Base-by-base conservation (phyloP, 2,888 invertebrate genomes). In the Molanna angustata region DNA sequence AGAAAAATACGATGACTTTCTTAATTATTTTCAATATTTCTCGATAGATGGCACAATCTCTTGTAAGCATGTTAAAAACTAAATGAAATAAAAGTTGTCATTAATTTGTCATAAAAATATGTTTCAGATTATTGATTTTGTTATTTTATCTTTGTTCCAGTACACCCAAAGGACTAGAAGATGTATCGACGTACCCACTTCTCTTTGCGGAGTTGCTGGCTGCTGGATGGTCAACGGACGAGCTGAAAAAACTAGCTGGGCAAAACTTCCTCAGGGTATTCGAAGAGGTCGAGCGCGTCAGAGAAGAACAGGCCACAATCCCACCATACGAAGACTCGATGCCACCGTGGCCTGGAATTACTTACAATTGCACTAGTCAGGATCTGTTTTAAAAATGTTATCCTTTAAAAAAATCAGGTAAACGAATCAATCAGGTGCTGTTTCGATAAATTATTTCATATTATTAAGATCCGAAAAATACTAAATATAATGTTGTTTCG, bases 151-250 rank as follows among this genome's bases (percentile, higher is more conserved):
- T 46, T 55, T 54, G 62, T 65, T 66, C n/a, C 65, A 86, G 86
- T 65, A 83, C 84, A 33, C 85, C 86, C 14, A 79, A 80, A 64
- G 86, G 85, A 35, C 70, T 86, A 39, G 82, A 84, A 67, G 83
- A 84, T 65, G 84, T 83, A 6, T 82, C 83, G 39, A 76, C 80
- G 19, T 85, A 84, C 66, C 85, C 85, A 2, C 76, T 78, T 9
- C 70, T 85, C 19, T 83, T 85, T 64, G 83, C 83, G 16, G 83
- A 83, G 64, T 71, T 85, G 7, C 73, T 83, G 18, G 80, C 77
- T 11, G 80, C 80, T 2, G 81, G 83, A 22, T 85, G 85, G 85
- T 77, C 76, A 19, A 74, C 79, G 13, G 82, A 83, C 35, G 84
- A 84, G 64, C 66, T 85, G 59, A 80, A 82, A 52, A 83, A 84